phyloP scores from a whole-genome alignment of 2,113 vertebrate species.

The Ia io region DNA sequence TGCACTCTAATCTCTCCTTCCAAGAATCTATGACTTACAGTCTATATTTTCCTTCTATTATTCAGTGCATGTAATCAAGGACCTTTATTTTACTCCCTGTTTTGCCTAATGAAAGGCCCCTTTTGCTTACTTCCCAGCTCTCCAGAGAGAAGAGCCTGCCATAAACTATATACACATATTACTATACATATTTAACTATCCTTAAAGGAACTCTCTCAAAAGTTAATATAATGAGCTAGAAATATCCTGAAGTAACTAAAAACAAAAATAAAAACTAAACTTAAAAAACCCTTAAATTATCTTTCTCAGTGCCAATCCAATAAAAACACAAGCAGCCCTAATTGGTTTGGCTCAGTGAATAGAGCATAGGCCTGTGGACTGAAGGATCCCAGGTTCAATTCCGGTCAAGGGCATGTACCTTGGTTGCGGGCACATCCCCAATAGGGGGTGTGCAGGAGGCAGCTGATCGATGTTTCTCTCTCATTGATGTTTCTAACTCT shows the following conservation, averaged over 20 bases:
- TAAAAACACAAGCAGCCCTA: neutral
- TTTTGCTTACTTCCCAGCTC: neutral
- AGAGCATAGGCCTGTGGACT: too few species aligned
- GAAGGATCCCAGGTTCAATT: too few species aligned
- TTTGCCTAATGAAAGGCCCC: neutral
- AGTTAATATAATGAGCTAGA: neutral
- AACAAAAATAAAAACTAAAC: constrained; percentile 22
- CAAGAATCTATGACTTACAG: neutral
- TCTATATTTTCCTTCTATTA: neutral
- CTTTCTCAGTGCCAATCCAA: neutral
- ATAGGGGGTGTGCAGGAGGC: too few species aligned
- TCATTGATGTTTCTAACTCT: too few species aligned
- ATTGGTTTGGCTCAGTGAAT: too few species aligned
- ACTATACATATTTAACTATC: neutral
- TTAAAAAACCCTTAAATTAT: neutral
- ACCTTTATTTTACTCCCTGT: neutral
- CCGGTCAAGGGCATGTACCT: too few species aligned
- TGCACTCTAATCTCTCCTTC: neutral
- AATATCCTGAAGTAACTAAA: constrained; percentile 31
- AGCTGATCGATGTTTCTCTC: too few species aligned
- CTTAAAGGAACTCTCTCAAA: constrained; percentile 2
- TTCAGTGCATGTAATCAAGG: neutral
- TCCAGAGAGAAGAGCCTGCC: neutral
- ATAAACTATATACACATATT: neutral
- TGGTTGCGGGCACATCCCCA: too few species aligned